Base-by-base conservation (phyloP, 2,888 invertebrate species). In the Dione juno region DNA sequence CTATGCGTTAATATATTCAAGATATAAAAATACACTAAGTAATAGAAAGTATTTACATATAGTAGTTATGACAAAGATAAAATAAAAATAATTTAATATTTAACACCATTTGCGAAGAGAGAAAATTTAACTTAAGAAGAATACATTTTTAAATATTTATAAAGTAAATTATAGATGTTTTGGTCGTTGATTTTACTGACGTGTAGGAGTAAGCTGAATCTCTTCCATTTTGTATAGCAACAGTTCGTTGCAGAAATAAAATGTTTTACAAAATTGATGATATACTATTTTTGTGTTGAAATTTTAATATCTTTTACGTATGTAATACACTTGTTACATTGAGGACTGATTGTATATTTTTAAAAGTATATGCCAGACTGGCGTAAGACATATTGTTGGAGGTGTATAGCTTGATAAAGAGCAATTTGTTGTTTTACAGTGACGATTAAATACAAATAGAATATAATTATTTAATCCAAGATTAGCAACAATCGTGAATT, bases 211-310 rank as follows among this genome's bases (percentile, higher is more conserved):
- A 48, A 64, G 68, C 70, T 57, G 67, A 72, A 72, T 74, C 70
- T 35, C 77, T 77, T 76, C 72, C 74, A 79, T 84, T 83, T 84
- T 84, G 84, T 85, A 84, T 86, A 87, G 86, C 84, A 84, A 88
- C 85, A 64, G 14, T 19, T 40, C 19, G 50, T 19, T 40, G 64
- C 37, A 37, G 76, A 84, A 84, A 87, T 85, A 84, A 82, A 84
- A 67, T 50, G 40, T 67, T 52, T 71, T 50, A 52, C 63, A 19
- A 58, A 72, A 41, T 37, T 35, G 50, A 45, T 48, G 11, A 57
- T 50, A 43, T n/a, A n/a, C 64, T 57, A 14, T 50, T 21, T 69
- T 45, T 57, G 35, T 16, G 19, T 52, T 40, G 43, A n/a, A 7
- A 40, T 16, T 59, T 19, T 11, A 14, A 43, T 43, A 21, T 45